Conservation (phyloP, 2,113 vertebrate genomes). For the Craseonycteris thonglongyai region DNA sequence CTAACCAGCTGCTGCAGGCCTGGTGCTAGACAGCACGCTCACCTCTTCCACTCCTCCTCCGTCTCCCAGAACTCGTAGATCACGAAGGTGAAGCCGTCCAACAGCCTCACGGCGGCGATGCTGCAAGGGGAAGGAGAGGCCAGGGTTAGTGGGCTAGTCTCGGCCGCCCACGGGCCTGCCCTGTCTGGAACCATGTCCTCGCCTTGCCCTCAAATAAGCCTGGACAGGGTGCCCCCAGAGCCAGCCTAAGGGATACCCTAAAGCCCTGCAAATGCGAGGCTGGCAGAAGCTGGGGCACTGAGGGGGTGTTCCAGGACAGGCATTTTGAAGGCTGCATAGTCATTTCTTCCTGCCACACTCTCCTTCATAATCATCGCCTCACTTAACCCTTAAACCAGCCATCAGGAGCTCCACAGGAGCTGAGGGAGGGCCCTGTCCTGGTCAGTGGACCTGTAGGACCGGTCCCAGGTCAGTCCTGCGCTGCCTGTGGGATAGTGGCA, state of each 20-base stretch:
- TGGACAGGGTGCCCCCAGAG: not conserved
- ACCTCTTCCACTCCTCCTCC: conserved; percentile 95
- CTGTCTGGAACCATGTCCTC: not conserved
- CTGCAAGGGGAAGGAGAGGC: conserved; percentile 62
- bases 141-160: rapidly evolving
- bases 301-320: no score
- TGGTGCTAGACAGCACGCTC: not conserved
- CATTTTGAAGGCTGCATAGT: not conserved
- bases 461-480: not conserved
- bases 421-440: not conserved
- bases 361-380: not conserved
- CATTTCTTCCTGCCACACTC: rapidly evolving
- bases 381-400: not conserved
- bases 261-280: no score
- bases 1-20: not conserved
- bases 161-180: not conserved
- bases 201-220: rapidly evolving
- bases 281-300: not conserved
- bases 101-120: conserved; percentile 87
- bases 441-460: not conserved
- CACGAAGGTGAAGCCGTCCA: conserved; percentile 89
- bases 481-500: rapidly evolving
- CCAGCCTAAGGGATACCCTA: not conserved
- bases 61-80: conserved; percentile 96
- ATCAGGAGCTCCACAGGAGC: not conserved